phyloP scores from a whole-genome alignment of 2,113 vertebrate species.

The Lepisosteus oculatus region DNA sequence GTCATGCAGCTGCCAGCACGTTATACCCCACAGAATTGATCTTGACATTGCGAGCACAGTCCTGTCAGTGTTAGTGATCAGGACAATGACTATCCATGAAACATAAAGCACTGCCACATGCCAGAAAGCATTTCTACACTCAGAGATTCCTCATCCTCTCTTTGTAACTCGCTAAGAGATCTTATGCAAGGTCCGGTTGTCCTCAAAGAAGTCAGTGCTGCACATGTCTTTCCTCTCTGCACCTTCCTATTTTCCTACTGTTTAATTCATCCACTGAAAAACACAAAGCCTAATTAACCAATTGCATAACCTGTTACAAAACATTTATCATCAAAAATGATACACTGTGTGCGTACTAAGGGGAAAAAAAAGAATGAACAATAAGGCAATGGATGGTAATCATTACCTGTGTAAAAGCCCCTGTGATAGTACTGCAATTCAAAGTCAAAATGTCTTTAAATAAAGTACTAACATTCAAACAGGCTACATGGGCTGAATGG shows the following conservation, averaged over 20 bases:
- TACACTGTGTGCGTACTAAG: background rate
- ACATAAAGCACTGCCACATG: background rate
- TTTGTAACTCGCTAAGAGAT: background rate
- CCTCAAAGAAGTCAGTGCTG: background rate
- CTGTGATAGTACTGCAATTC: no score
- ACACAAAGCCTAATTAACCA: slow-evolving; percentile 57
- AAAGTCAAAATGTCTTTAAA: no score
- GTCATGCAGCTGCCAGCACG: background rate
- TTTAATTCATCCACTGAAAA: slow-evolving; percentile 43
- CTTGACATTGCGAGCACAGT: background rate
- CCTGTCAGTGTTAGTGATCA: background rate
- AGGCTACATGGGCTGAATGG: no score
- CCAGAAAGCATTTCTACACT: background rate
- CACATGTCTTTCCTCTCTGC: background rate
- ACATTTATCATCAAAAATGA: slow-evolving; percentile 28
- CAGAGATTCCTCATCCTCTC: background rate
- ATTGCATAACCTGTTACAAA: slow-evolving; percentile 51
- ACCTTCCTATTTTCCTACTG: no score
- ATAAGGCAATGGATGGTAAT: no score
- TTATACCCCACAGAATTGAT: background rate
- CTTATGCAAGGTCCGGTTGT: background rate
- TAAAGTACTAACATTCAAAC: no score
- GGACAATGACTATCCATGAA: background rate
- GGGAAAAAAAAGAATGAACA: background rate
- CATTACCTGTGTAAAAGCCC: no score